Conservation (phyloP, 2,888 invertebrate genomes). For the Scrobipalpa atriplicella region DNA sequence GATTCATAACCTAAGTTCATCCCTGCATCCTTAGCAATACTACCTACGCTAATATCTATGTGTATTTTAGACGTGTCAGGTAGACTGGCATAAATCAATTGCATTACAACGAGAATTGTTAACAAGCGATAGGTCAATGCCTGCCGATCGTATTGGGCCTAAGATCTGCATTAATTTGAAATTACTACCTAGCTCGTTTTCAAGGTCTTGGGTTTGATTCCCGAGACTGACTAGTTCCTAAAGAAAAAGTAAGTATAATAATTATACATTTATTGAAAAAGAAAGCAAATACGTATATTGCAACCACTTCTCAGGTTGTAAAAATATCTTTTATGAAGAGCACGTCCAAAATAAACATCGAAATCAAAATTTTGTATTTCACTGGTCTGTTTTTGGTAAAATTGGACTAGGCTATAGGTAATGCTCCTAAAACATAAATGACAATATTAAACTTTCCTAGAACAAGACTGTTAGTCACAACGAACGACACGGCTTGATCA, state of each 20-base stretch:
- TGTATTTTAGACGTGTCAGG: constrained; percentile 21
- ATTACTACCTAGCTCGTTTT: background rate
- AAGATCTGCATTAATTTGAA: background rate
- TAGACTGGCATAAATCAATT: constrained; percentile 23
- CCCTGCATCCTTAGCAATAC: background rate
- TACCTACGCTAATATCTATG: constrained; percentile 7
- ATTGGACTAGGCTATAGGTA: background rate
- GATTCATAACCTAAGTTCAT: background rate
- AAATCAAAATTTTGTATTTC: too few species aligned
- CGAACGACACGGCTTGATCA: background rate
- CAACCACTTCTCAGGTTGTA: too few species aligned
- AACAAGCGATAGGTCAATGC: constrained; percentile 20
- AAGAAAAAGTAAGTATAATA: too few species aligned
- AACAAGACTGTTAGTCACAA: background rate
- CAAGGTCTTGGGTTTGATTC: too few species aligned
- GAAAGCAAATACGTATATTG: too few species aligned
- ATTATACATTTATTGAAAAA: too few species aligned
- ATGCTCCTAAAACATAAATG: background rate
- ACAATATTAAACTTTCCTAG: background rate
- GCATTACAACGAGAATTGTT: constrained; percentile 12
- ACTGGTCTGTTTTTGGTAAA: too few species aligned
- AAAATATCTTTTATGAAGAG: too few species aligned
- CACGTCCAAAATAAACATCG: too few species aligned
- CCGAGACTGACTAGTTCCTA: too few species aligned
- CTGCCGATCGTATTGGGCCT: background rate